These are phyloP conservation scores for Euzophera pinguis DNA, from an alignment of 2,888 invertebrate genomes.

Conservation along the genomic window DNA sequence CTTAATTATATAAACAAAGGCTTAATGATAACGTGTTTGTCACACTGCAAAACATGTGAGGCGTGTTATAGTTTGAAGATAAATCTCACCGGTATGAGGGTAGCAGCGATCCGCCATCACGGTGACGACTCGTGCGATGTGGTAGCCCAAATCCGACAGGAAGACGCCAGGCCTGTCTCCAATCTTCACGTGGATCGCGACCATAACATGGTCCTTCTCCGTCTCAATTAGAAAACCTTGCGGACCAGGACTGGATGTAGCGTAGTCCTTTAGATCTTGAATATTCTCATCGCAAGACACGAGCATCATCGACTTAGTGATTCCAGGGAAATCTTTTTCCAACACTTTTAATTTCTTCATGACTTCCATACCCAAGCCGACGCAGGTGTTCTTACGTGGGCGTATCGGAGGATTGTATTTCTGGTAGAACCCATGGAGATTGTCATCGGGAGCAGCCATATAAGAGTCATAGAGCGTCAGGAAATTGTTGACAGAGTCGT, in stretches of 20 bases:
- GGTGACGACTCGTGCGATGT: conserved; percentile 91
- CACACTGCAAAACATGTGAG: not conserved
- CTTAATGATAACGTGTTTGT: not conserved
- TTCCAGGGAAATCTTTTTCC: conserved; percentile 82
- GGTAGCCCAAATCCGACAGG: conserved; percentile 94
- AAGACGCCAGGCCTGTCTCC: conserved; percentile 87
- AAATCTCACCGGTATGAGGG: conserved; percentile 89
- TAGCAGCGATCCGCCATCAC: conserved; percentile 92
- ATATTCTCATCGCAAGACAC: conserved; percentile 95
- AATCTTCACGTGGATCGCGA: conserved; percentile 87
- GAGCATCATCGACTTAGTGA: conserved; percentile 84
- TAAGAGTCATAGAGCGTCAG: conserved; percentile 84
- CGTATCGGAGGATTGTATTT: conserved; percentile 92
- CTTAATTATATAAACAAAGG: not conserved
- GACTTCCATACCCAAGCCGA: conserved; percentile 92
- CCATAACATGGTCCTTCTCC: conserved; percentile 93
- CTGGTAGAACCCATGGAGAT: conserved; percentile 87
- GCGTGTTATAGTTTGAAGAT: not conserved
- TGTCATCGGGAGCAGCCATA: conserved; percentile 83
- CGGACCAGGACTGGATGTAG: conserved; percentile 81
- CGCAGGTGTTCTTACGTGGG: conserved; percentile 92
- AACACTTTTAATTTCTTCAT: conserved; percentile 83
- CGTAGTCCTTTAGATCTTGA: conserved; percentile 81
- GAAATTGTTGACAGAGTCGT: conserved; percentile 94
- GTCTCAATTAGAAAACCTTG: conserved; percentile 82